phyloP scores from a whole-genome alignment of 2,888 invertebrate species.

The Caenorhabditis virilis region DNA sequence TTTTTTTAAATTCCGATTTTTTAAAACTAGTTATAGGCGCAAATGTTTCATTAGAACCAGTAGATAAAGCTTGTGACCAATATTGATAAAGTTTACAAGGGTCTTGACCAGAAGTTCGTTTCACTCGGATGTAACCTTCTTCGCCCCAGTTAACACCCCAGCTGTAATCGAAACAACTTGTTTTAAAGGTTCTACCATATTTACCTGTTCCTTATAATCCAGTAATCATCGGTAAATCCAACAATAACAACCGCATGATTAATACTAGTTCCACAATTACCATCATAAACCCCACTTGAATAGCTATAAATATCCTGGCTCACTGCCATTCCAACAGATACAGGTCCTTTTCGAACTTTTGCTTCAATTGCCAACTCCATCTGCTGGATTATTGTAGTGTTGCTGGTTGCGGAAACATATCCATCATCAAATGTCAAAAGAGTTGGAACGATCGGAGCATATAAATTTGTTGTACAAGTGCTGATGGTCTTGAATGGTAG shows the following conservation, averaged over 20 bases:
- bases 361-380: constrained; percentile 35
- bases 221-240: constrained; percentile 41
- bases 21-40: constrained; percentile 2
- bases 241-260: constrained; percentile 52
- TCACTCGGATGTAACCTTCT: constrained; percentile 84
- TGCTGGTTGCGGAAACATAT: constrained; percentile 6
- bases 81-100: constrained; percentile 74
- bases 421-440: constrained; percentile 24
- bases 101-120: constrained; percentile 76
- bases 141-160: constrained; percentile 93
- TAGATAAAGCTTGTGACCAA: constrained; percentile 25
- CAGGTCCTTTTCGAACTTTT: constrained; percentile 31
- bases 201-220: constrained; percentile 47
- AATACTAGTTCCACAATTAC: constrained; percentile 36
- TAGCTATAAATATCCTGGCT: constrained; percentile 90
- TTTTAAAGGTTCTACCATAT: background rate
- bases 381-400: background rate
- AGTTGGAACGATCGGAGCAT: constrained; percentile 18
- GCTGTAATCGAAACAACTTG: constrained; percentile 17
- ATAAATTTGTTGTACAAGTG: constrained; percentile 9
- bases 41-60: constrained; percentile 19
- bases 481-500: constrained; percentile 1
- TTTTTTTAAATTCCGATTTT: background rate
- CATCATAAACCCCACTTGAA: constrained; percentile 73
- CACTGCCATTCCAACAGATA: constrained; percentile 71